Evolutionary conservation across 2,888 invertebrate genomes (phyloP), one percentile per base, ranked within the genome.

Genomic region (Leucophora obtusa): DNA sequence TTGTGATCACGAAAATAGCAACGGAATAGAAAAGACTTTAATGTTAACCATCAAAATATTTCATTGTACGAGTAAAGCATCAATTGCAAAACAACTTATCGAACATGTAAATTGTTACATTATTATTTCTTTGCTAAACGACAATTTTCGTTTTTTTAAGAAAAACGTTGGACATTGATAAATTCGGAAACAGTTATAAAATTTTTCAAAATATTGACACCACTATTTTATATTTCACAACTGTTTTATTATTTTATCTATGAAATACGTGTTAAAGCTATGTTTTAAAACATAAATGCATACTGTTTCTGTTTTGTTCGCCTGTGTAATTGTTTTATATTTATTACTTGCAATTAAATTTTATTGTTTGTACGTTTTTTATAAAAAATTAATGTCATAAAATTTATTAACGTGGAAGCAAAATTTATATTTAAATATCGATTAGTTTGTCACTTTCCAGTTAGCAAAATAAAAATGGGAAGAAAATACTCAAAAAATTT

Each of bases 1-100:
- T 66, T 35, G 63, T 18, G 77, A 7, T 0, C 14, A 47, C n/a
- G 50, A 51, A 53, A 38, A 70, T 70, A 62, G 63, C 4, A 24
- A 4, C 4, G 7, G 6, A 28, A 28, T 28, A 28, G 28, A 28
- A 28, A 28, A 6, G 6, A 28, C 5, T 28, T 28, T 1, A 21
- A 21, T 21, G 21, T 21, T 21, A 3, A 21, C 7, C 28, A 28
- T 3, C 28, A 4, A 4, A 28, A 28, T 28, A 6, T 3, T 28
- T 7, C 7, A 28, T 21, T 21, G 21, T 4, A 21, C n/a, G n/a
- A n/a, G n/a, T n/a, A n/a, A n/a, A n/a, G n/a, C n/a, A n/a, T n/a
- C n/a, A n/a, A n/a, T n/a, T n/a, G n/a, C n/a, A n/a, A n/a, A n/a
- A n/a, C n/a, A n/a, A n/a, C n/a, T n/a, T n/a, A n/a, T n/a, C n/a